These are phyloP conservation scores for Rhynchophorus ferrugineus DNA, from an alignment of 1,140 invertebrate species.

Conservation along the genomic window DNA sequence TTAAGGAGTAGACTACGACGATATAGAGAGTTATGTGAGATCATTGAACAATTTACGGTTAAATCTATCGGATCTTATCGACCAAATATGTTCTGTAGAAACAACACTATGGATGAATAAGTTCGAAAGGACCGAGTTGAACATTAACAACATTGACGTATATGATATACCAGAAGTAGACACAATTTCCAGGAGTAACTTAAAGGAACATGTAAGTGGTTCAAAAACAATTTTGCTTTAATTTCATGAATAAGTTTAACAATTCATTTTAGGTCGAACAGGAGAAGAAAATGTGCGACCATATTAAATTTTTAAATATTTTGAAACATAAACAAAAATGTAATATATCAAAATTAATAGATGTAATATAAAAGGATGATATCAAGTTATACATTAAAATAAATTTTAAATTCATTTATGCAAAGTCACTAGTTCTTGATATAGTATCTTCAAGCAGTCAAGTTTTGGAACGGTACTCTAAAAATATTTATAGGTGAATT, in stretches of 20 bases:
- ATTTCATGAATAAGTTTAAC: no score
- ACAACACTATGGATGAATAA: no score
- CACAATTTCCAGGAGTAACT: no score
- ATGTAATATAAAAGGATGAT: not conserved
- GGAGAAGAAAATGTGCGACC: not conserved
- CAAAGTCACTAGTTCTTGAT: conserved; percentile 7
- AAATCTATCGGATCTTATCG: no score
- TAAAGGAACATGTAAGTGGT: conserved; percentile 3
- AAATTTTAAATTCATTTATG: not conserved
- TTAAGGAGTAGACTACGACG: no score
- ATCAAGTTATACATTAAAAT: not conserved
- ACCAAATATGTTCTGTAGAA: no score
- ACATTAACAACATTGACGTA: no score
- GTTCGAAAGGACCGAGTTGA: no score
- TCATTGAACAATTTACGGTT: no score
- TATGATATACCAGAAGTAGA: no score
- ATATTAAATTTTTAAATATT: conserved; percentile 1
- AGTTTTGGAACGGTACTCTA: conserved; percentile 16
- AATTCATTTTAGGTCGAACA: not conserved
- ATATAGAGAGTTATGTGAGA: no score
- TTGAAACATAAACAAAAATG: conserved; percentile 6
- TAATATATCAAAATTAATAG: conserved; percentile 3
- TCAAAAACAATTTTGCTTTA: no score
- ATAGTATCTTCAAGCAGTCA: conserved; percentile 18
- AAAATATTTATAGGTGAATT: not conserved